Evolutionary conservation across 2,113 vertebrate genomes (phyloP), one percentile per base, ranked within the genome.

Genomic region (Prunella himalayana): DNA sequence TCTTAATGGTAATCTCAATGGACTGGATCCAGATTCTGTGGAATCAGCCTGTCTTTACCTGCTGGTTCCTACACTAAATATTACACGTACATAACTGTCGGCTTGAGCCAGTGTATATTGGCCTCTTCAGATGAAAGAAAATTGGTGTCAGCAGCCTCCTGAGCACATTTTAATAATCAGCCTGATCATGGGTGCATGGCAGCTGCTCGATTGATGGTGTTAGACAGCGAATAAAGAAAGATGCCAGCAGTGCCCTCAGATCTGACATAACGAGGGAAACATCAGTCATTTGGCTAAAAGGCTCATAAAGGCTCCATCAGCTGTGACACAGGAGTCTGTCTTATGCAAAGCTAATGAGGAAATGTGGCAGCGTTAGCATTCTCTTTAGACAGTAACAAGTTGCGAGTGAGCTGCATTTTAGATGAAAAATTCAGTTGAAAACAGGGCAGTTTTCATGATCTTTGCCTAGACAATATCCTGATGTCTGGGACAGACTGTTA

Each of bases 201-300:
- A 98, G 98, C 97, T 98, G 97, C 95, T 97, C 88, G 57, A 97
- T 95, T 98, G 98, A 98, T 97, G 95, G 97, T 97, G 97, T 97
- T 98, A 98, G 97, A 98, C 98, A 98, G 96, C 88, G 94, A 98
- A 97, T 98, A 98, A 97, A 98, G 96, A 96, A 96, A 98, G 96
- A 98, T 98, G 97, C 97, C 98, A 98, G 96, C 95, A 97, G 95
- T 98, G 97, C 97, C 98, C 98, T 98, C 96, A 97, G 97, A 98
- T 97, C 96, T 97, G 97, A 98, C 97, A 97, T 98, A 97, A 98
- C 50, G 86, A 98, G 98, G 93, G 97, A 97, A 97, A 98, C 97
- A 98, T 98, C 98, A 98, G 97, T 98, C 97, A 98, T 98, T 98
- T 97, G 96, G 97, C 98, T 98, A 98, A 98, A 98, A 98, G 97